Percentiles rank a stretch among this genome's conserved stretches.
phyloP scores from a whole-genome alignment of 2,888 invertebrate genomes.

The Heliconius erato region DNA sequence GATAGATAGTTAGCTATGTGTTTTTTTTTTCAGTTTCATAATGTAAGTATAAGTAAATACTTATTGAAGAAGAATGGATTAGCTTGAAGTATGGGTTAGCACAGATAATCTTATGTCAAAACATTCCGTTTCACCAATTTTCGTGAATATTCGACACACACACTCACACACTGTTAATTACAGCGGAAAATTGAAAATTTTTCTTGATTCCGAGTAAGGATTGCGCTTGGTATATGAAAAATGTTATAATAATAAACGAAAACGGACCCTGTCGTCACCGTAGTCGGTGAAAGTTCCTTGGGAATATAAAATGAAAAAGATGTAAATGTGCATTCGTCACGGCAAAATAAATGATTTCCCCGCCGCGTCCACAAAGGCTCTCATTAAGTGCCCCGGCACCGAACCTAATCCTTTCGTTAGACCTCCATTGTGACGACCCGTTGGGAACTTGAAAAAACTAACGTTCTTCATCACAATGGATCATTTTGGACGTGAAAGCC shows the following conservation, averaged over 20 bases:
- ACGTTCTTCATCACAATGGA: conserved; percentile 63
- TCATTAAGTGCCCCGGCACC: conserved; percentile 79
- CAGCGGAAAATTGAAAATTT: no score
- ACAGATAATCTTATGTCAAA: no score
- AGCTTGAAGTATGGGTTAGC: no score
- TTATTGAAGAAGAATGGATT: no score
- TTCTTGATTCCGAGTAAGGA: background rate
- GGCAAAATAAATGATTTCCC: conserved; percentile 80
- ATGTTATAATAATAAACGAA: background rate
- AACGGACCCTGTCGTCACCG: background rate
- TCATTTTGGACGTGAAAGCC: conserved; percentile 51
- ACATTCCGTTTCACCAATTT: no score
- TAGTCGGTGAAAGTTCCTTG: conserved; percentile 22
- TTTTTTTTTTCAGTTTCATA: background rate
- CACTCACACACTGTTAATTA: no score
- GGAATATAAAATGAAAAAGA: conserved; percentile 62
- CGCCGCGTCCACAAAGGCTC: conserved; percentile 72
- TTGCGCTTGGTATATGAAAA: background rate
- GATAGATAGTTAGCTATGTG: background rate
- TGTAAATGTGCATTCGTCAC: conserved; percentile 75
- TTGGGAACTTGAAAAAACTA: conserved; percentile 54
- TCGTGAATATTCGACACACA: no score
- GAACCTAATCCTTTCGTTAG: conserved; percentile 84
- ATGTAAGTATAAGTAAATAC: no score
- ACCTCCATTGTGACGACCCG: conserved; percentile 72